Base-by-base conservation (phyloP, 2,797 vertebrate species). In the Xyrichtys novacula region DNA sequence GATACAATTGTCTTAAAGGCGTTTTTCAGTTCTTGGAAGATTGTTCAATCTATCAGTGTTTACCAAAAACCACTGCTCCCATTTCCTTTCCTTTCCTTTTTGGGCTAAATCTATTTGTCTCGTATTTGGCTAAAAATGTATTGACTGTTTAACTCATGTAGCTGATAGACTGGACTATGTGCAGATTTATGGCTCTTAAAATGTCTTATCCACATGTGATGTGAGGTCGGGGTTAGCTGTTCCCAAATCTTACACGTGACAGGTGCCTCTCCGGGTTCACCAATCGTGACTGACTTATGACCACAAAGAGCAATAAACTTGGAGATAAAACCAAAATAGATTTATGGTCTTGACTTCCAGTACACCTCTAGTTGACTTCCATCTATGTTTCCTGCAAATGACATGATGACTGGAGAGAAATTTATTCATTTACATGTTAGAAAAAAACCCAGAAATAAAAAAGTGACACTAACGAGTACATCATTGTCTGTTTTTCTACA, bases 1-100 rank as follows among this genome's bases (percentile, higher is more conserved):
- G 7, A 49, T 55, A 49, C 29, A 69, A 67, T 52, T 74, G 43
- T 69, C 62, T 76, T 79, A 74, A 66, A 59, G 34, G 58, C 34
- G 22, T 71, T 76, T 61, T 22, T 12, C 10, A 63, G 55, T 39
- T 16, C 80, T 71, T 52, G 34, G 44, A 71, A 60, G 76, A 76
- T 28, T 29, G 29, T 60, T 77, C 40, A 48, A 63, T 53, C 54
- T 75, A 55, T 55, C 48, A 68, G 40, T 44, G 10, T 39, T 73
- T 0, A 44, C 72, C 43, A 63, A 54, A 65, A 84, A 71, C 20
- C 52, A 42, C 43, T 40, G 32, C 28, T 67, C 65, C 74, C 15
- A 80, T 54, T n/a, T n/a, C n/a, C n/a, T n/a, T n/a, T n/a, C n/a
- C n/a, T n/a, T n/a, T n/a, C n/a, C 26, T 7, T 49, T 70, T 74